phyloP scores from a whole-genome alignment of 1,140 invertebrate genomes.

The Drosophila nannoptera region DNA sequence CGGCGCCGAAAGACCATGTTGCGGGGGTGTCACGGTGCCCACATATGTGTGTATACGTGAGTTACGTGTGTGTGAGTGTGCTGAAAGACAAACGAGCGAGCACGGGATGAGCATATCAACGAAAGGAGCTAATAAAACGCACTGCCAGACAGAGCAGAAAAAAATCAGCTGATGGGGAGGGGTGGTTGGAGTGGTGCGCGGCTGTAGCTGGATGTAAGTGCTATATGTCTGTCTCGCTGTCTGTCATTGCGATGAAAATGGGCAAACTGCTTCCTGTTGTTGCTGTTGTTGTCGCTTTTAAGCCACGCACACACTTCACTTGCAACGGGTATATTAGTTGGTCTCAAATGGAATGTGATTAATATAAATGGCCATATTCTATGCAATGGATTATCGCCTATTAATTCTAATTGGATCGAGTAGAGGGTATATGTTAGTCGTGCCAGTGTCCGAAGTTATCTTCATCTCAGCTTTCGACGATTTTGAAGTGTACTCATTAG shows the following conservation, averaged over 20 bases:
- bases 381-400: too few species aligned
- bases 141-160: constrained; percentile 46
- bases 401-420: too few species aligned
- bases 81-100: constrained; percentile 73
- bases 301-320: background rate
- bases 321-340: background rate
- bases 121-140: constrained; percentile 77
- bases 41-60: constrained; percentile 23
- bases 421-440: too few species aligned
- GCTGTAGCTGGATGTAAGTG: constrained; percentile 15
- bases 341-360: too few species aligned
- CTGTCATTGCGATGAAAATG: constrained; percentile 73
- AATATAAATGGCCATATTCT: too few species aligned
- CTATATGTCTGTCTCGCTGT: constrained; percentile 15
- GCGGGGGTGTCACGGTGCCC: constrained; percentile 30
- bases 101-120: constrained; percentile 75
- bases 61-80: constrained; percentile 39
- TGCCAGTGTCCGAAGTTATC: too few species aligned
- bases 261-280: constrained; percentile 75
- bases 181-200: background rate
- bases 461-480: too few species aligned
- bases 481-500: too few species aligned
- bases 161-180: background rate
- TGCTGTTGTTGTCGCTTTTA: constrained; percentile 30
- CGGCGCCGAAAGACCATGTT: constrained; percentile 60